Evolutionary conservation across 2,888 invertebrate species (phyloP), one percentile per base, ranked within the genome.

Genomic region (Bellardia bayeri): DNA sequence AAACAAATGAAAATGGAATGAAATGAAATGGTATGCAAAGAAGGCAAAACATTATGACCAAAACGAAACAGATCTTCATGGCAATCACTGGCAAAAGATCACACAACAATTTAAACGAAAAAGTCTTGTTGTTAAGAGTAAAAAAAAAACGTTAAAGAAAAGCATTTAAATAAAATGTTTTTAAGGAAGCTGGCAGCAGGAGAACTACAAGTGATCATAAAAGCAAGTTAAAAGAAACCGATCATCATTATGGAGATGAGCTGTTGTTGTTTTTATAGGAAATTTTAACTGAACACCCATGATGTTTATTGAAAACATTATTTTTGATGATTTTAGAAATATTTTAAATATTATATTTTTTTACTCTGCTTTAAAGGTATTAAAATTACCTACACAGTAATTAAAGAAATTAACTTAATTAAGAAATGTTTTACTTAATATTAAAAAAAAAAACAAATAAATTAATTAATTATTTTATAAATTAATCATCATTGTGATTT

Each of bases 1-100:
- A 49, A 16, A 80, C 40, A 64, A 66, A 11, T 33, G 33, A 33
- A 30, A 33, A 51, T 13, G 58, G 13, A 58, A 9, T 51, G 11
- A 13, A 14, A 11, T 30, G 54, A 45, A 69, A 79, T 49, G 51
- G 54, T 71, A 74, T 56, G 64, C 40, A 66, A 37, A 58, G 14
- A 45, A 80, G 40, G 14, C 58, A 23, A 37, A 69, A 79, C 61
- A 51, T 79, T 61, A 58, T 64, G 66, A 69, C 78, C 78, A 74
- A 86, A 79, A 86, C 79, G 79, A 79, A 82, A 69, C 86, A 79
- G 68, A 82, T 79, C 76, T 72, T 82, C 49, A 82, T 64, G 82
- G 74, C 68, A 66, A 86, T 82, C 76, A 72, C 11, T 66, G 68
- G 33, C 66, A 66, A 54, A 72, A 23, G 58, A 61, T 75, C 80